Base-by-base conservation (phyloP, 2,797 vertebrate species). In the Mus minutoides region DNA sequence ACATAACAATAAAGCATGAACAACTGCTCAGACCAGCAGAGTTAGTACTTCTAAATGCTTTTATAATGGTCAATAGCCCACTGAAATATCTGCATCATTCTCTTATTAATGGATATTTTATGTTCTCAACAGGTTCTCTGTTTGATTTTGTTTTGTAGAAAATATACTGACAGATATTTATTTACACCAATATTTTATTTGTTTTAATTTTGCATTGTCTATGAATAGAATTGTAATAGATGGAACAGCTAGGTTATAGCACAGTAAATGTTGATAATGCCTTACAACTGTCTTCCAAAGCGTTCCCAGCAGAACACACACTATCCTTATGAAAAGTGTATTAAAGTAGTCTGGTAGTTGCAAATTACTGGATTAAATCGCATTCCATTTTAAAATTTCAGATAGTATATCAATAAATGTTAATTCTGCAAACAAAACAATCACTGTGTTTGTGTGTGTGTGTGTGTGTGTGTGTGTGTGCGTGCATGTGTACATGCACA, bases 241-340 rank as follows among this genome's bases (percentile, higher is more conserved):
- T 88, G 4, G 80, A 78, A 76, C 26, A 58, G 6, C 29, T 79
- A 24, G 4, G 1, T 90, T 17, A 83, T 54, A 64, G 1, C 17
- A 85, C 24, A 79, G 21, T 90, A 85, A 82, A 75, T 78, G 92
- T 92, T 95, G 87, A 85, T 92, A 94, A 82, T 60, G 69, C 46
- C 1, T 85, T 95, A 24, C 21, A 52, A 76, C 52, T 92, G 54
- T 22, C 21, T 94, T 89, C 40, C 54, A 76, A 86, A 79, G 17
- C 67, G 5, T 60, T 88, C 89, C 24, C n/a, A 80, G 3, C 40
- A 92, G 62, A 85, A 90, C 69, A 69, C 0, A 78, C 4, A 60
- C 6, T 34, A 6, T 75, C 17, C 78, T 37, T 34, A 8, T 9
- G 1, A 49, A 92, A 1, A 88, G 3, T 88, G 2, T 87, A 24